Evolutionary conservation across 30 jellyfish, hydroid and myxozoan genomes (phyloP).

Genomic region (Turritopsis rubra): DNA sequence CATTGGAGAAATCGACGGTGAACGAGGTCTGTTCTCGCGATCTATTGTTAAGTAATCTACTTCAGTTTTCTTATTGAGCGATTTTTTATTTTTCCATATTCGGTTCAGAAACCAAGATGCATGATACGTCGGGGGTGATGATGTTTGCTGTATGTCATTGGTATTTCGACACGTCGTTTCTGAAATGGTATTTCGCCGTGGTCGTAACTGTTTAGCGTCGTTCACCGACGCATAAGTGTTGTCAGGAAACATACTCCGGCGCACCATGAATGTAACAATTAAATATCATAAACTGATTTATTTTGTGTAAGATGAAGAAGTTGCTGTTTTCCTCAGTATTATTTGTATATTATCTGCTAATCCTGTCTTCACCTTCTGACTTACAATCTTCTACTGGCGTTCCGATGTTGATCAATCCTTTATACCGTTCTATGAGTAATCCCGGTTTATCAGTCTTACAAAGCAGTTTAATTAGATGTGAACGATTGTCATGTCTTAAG

Average conservation of each 20-base stretch:
- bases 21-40: neutral
- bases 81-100: conserved; percentile 11
- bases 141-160: neutral
- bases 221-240: neutral
- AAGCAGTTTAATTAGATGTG: neutral
- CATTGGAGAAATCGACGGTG: neutral
- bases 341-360: neutral
- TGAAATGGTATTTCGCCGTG: conserved; percentile 6
- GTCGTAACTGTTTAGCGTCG: neutral
- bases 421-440: neutral
- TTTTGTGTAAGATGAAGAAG: neutral
- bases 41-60: neutral
- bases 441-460: neutral
- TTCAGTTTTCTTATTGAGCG: neutral
- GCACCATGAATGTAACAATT: neutral
- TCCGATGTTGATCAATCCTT: neutral
- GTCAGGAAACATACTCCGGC: neutral
- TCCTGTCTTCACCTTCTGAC: neutral
- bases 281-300: neutral
- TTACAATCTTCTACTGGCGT: neutral
- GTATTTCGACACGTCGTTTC: neutral
- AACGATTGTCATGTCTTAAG: neutral
- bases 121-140: neutral
- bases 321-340: neutral
- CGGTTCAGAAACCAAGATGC: neutral